A percentile compares a stretch with the other conserved stretches of the same genome.
Conservation (phyloP, 2,113 vertebrate genomes). For the Alouatta palliata region DNA sequence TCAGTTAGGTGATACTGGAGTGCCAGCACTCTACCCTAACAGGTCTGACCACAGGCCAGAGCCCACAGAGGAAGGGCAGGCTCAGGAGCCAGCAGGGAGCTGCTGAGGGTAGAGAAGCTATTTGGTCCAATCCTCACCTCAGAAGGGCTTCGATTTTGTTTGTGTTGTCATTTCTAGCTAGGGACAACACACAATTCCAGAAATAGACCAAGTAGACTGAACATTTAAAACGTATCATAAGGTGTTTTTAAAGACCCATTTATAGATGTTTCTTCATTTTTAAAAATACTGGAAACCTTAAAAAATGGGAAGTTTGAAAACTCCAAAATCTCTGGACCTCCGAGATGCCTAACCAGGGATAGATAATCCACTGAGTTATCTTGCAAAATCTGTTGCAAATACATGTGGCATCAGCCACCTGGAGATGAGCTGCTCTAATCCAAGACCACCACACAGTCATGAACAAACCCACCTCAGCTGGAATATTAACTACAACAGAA, state of each 20-base stretch:
- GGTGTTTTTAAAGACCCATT: background rate
- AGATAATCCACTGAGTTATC: background rate
- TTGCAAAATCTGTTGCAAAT: background rate
- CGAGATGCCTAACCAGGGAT: background rate
- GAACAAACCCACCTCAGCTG: background rate
- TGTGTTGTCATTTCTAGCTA: background rate
- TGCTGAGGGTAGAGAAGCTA: background rate
- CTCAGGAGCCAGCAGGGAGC: background rate
- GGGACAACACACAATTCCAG: background rate
- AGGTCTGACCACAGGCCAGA: background rate
- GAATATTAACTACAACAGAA: background rate
- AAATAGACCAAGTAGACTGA: background rate
- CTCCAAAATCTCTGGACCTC: background rate
- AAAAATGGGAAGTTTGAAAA: background rate
- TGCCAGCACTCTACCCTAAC: background rate
- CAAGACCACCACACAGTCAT: accelerated
- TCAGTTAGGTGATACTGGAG: background rate
- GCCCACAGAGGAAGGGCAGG: background rate
- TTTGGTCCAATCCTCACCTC: background rate
- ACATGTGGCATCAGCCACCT: background rate
- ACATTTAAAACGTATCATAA: background rate
- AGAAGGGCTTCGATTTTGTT: background rate
- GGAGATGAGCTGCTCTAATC: background rate
- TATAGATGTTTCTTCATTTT: background rate
- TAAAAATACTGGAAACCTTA: background rate